Conservation (phyloP, 2,113 vertebrate genomes). For the Chaetura pelagica region DNA sequence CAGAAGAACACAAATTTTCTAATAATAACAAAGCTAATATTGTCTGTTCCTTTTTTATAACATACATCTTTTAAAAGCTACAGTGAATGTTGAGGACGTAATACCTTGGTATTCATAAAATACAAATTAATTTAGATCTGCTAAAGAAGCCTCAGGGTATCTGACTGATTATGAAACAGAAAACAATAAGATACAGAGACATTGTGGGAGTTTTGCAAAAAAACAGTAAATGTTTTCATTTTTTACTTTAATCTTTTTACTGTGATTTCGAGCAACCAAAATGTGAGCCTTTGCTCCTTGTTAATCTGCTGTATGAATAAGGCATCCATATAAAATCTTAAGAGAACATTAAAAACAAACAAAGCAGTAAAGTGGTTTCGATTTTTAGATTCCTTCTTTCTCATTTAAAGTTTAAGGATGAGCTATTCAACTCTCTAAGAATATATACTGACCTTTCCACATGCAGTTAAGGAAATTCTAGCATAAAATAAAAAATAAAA, state of each 20-base stretch:
- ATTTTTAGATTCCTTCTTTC: not conserved
- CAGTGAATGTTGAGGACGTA: not conserved
- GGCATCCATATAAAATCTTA: not conserved
- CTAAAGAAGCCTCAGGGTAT: not conserved
- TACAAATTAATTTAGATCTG: constrained; percentile 26
- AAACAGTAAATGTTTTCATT: not conserved
- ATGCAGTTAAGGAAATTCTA: not conserved
- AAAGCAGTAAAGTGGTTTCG: not conserved
- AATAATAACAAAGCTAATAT: not conserved
- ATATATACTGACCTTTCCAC: not conserved
- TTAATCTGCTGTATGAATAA: not conserved
- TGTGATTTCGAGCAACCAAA: not conserved
- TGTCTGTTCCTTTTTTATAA: not conserved
- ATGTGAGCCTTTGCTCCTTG: not conserved
- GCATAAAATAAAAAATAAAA: not conserved
- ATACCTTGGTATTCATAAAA: constrained; percentile 29
- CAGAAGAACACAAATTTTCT: not conserved
- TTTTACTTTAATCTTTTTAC: not conserved
- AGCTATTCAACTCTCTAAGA: not conserved
- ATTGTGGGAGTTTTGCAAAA: not conserved
- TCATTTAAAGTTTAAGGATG: not conserved
- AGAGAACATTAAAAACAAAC: not conserved
- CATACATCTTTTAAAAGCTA: not conserved
- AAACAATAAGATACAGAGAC: not conserved
- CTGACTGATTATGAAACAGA: not conserved